These are phyloP conservation scores for Latrodectus elegans DNA, from an alignment of 2,888 invertebrate genomes.

Conservation along the genomic window DNA sequence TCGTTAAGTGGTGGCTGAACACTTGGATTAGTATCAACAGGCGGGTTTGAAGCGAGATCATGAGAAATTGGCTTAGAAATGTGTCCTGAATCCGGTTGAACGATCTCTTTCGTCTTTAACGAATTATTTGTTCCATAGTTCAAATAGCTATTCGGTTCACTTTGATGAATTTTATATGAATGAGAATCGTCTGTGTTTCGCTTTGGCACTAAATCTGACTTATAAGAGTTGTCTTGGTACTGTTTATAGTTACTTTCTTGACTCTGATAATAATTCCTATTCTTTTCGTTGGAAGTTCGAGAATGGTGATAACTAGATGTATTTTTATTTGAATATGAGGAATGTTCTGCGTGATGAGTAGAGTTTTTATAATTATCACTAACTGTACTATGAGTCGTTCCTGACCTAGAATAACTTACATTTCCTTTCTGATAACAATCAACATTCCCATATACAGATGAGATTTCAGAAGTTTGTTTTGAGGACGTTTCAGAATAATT, in stretches of 20 bases:
- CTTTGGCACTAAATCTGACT: constrained; percentile 51
- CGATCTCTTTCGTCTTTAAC: constrained; percentile 42
- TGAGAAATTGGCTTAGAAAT: constrained; percentile 15
- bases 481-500: constrained; percentile 14
- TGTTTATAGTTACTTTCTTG: constrained; percentile 50
- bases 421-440: constrained; percentile 53
- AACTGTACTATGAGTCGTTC: constrained; percentile 32
- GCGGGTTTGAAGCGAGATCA: constrained; percentile 4
- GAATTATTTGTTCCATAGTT: constrained; percentile 45
- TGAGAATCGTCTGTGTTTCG: constrained; percentile 33
- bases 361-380: constrained; percentile 54
- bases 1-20: constrained; percentile 41
- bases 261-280: constrained; percentile 32
- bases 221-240: constrained; percentile 10
- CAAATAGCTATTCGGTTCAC: constrained; percentile 17
- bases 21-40: constrained; percentile 7
- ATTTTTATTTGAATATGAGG: constrained; percentile 38
- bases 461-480: constrained; percentile 2
- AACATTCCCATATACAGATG: constrained; percentile 9
- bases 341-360: constrained; percentile 36
- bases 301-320: constrained; percentile 38
- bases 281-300: constrained; percentile 34
- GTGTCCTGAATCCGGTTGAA: background rate
- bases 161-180: constrained; percentile 23
- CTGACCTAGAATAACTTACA: constrained; percentile 40